Base-by-base conservation (phyloP, 2,888 invertebrate genomes). In the Hyposoter didymator region DNA sequence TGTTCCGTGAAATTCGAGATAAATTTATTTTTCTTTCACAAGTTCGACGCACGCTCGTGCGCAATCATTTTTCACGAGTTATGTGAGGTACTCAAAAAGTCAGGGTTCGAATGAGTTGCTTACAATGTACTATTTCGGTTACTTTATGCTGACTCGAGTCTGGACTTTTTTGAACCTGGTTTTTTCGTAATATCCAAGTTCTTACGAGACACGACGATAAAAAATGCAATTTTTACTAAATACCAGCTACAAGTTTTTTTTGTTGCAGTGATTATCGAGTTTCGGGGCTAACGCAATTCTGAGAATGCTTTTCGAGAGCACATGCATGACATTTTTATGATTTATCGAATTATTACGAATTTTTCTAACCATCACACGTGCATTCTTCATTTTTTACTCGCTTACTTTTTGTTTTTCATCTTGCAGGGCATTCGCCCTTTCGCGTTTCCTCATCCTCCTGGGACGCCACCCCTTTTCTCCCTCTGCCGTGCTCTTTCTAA, bases 361-460 rank as follows among this genome's bases (percentile, higher is more conserved):
- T 28, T 66, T 67, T 49, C 64, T 64, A 10, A 7, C 35, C n/a
- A 10, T 12, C 35, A n/a, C 62, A 47, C 59, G 17, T 45, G 5
- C 28, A 22, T 10, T 62, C 35, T 47, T 55, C 49, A 1, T 66
- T 35, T 7, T 47, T 79, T 19, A n/a, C 76, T n/a, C 39, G 12
- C 19, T 69, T 22, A 12, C 6, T 28, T 52, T 22, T 78, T 76
- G 49, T 81, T 79, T 74, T 64, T 75, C 76, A 80, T 67, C 81
- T 69, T 73, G 78, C 79, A 43, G 74, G 62, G 64, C 78, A 82
- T 86, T 79, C 82, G 75, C 84, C 80, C 74, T 78, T 59, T 78
- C 76, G 70, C 76, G 70, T 49, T 67, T 62, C 73, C 59, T 52
- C 59, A 64, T 72, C 62, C 66, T 64, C 69, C 75, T 76, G 66